Base-by-base conservation (phyloP, 2,113 vertebrate species). In the Larimichthys crocea region DNA sequence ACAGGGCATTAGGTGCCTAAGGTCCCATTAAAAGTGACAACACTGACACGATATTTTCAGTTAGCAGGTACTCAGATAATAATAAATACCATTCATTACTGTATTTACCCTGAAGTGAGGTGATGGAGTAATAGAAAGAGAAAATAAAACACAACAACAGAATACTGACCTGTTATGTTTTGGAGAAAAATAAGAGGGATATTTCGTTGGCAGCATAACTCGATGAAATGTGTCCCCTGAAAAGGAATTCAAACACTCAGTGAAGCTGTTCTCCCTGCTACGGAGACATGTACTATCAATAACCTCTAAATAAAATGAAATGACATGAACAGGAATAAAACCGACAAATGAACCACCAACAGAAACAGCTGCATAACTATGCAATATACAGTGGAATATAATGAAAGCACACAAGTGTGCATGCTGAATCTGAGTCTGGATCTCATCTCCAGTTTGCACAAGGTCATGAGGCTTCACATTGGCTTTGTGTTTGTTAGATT, bases 131-230 rank as follows among this genome's bases (percentile, higher is more conserved):
- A 53, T 3, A 40, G 40, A 10, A 17, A 19, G 9, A 44, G 12
- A 42, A 15, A 55, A n/a, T 12, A 49, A 74, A 62, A 26, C 3
- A 42, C 40, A 1, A 24, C 12, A 70, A 50, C 6, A 20, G 12
- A 66, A 68, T 6, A 90, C 92, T 92, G 56, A 98, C 98, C 98
- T 71, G 97, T 99, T 77, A 99, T 98, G 82, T 99, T 99, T 80
- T 99, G 98, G 46, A 99, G 95, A 87, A 99, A 99, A 73, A 99
- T 91, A 80, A 99, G 95, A 20, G 98, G 98, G 88, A 97, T 98
- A 88, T 96, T 98, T 83, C 98, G 95, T 60, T 99, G 98, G 92
- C 98, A 99, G 91, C 98, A 99, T 65, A 99, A 84, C 89, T 99
- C 97, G 86, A 99, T 95, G 80, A 99, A 99, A 94, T 99, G 98